Percentiles rank a stretch among this genome's conserved stretches.
These are phyloP conservation scores for Threskiornis aethiopicus DNA, from an alignment of 2,797 vertebrate genomes.

Conservation along the genomic window DNA sequence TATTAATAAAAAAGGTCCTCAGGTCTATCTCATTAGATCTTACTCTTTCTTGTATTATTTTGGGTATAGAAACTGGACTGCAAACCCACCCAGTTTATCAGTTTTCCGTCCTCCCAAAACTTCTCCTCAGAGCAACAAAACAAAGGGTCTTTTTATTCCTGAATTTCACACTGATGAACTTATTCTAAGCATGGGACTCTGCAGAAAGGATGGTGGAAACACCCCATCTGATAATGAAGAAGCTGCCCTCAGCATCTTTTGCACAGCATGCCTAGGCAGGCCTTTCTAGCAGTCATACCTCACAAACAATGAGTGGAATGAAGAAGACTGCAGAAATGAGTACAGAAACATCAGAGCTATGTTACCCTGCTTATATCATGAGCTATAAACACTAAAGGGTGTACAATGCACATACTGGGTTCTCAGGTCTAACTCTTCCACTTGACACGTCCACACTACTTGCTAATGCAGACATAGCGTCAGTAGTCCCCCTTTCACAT, in stretches of 20 bases:
- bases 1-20: background rate
- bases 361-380: background rate
- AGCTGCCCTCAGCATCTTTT: background rate
- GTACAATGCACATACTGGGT: accelerated
- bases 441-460: background rate
- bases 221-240: background rate
- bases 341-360: background rate
- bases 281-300: background rate
- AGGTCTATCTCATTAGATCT: background rate
- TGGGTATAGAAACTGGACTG: background rate
- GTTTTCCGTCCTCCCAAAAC: background rate
- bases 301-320: background rate
- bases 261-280: background rate
- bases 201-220: background rate
- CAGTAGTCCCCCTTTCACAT: background rate
- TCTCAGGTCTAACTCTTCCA: background rate
- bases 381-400: background rate
- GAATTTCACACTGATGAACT: background rate
- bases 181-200: background rate
- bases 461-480: background rate
- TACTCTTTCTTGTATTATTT: background rate
- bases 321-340: background rate
- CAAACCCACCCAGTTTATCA: background rate
- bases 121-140: background rate
- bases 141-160: background rate